Evolutionary conservation across 2,888 invertebrate species (phyloP), one percentile per base, ranked within the genome.

Genomic region (Leucoptera coffeella): DNA sequence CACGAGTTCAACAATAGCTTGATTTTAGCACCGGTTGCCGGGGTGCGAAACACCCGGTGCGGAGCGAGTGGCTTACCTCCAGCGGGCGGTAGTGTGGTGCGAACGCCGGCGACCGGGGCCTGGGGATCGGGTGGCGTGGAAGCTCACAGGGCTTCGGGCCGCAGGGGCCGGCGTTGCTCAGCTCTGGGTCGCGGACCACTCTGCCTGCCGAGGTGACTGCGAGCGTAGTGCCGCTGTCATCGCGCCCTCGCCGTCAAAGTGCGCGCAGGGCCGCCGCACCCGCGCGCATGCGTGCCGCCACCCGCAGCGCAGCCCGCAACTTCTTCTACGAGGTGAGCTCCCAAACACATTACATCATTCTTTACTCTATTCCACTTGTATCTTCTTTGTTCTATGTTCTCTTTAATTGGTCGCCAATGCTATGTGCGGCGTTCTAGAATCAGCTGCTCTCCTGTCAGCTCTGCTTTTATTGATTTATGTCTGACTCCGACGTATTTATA

Each of bases 131-230:
- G 45, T 50, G 46, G 52, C 48, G 43, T 45, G 45, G 57, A 57
- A 50, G 60, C 58, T 54, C 59, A 59, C 43, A 47, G 59, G 60
- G 62, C 62, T 61, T 54, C 62, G 48, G 59, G 65, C 62, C 64
- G 59, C 19, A 54, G 46, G 61, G 67, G 65, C 67, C 64, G 64
- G 65, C 60, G 64, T 61, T 57, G 59, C 59, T 58, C 41, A 50
- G 55, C 64, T 59, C 54, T 61, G 45, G 45, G 54, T 55, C 47
- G 50, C n/a, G 46, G 54, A 50, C 55, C 55, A 54, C 53, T 51
- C 43, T 57, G 56, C 59, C 65, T 67, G 62, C 58, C 64, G 61
- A 65, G 59, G 67, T 65, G 47, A 9, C 23, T 7, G 24, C 20
- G 10, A 4, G 4, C 11, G 11, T 36, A 25, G 35, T 36, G 36